Evolutionary conservation across 2,113 vertebrate species (phyloP), one percentile per base, ranked within the genome.

Genomic region (Indri indri): DNA sequence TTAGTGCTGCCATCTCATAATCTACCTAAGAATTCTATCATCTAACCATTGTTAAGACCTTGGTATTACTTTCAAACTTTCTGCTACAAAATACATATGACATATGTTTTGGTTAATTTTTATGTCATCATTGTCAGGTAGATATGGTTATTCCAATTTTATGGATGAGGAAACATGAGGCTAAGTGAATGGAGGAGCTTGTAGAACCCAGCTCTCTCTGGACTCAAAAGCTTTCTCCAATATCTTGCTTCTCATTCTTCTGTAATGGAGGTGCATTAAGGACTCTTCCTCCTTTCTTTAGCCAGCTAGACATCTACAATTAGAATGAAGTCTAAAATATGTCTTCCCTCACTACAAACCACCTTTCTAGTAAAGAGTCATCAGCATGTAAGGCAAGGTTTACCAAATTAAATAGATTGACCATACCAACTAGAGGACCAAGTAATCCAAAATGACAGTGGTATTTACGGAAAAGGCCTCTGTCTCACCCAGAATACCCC

Each of bases 61-160:
- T 91, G 40, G 79, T 54, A n/a, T 63, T 77, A 47, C 17, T 73
- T 83, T 76, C 27, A 94, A 32, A 65, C 8, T 47, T 68, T 94
- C 89, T 89, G 30, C 54, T 87, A 27, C 50, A 79, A 76, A 83
- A 81, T 47, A 76, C 32, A 63, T 65, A 59, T 52, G 47, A 1
- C 7, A 17, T 50, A 45, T 42, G 5, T n/a, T 96, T 82, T 88
- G 82, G 3, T 52, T 45, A 93, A 37, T 86, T 94, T 6, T 74
- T 50, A 87, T 13, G 79, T 68, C 50, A 65, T 59, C 17, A 40
- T 65, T 59, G 12, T 34, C 80, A 84, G 23, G 12, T 40, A 63
- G 25, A 77, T 54, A 68, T 57, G 63, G 22, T 91, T 96, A 52
- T 73, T 91, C 18, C 22, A 82, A 20, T 79, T 85, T 93, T 97